A percentile compares a stretch with the other conserved stretches of the same genome.
phyloP scores from a whole-genome alignment of 1,140 invertebrate genomes.

The Cyclina sinensis region DNA sequence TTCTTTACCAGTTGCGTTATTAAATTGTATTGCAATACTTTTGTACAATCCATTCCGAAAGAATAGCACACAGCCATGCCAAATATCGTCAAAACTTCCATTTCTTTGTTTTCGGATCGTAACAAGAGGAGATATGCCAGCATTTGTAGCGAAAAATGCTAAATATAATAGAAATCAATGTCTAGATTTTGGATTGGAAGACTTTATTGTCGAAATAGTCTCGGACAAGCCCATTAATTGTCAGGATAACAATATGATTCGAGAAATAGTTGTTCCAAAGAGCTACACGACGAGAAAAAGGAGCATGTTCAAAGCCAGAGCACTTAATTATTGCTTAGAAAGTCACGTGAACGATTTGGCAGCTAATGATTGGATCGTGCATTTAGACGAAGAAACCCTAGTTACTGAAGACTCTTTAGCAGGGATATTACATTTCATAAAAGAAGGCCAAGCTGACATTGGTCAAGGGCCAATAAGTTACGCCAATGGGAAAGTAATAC shows the following conservation, averaged over 20 bases:
- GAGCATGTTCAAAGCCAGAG: constrained; percentile 97
- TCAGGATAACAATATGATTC: constrained; percentile 89
- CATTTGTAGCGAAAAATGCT: constrained; percentile 95
- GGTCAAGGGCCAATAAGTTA: constrained; percentile 94
- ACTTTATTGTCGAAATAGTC: constrained; percentile 98
- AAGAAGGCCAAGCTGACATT: constrained; percentile 95
- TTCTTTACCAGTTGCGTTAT: constrained; percentile 57
- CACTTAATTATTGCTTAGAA: constrained; percentile 98
- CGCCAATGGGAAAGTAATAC: constrained; percentile 96
- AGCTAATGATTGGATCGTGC: constrained; percentile 98
- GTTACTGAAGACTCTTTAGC: constrained; percentile 94
- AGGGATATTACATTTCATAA: constrained; percentile 97
- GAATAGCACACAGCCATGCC: constrained; percentile 94
- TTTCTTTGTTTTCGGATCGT: constrained; percentile 98
- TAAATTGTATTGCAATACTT: constrained; percentile 88
- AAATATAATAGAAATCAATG: constrained; percentile 95
- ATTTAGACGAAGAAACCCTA: constrained; percentile 98
- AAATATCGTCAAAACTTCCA: constrained; percentile 92
- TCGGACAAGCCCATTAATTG: constrained; percentile 95
- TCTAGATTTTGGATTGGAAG: constrained; percentile 95
- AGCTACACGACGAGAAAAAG: constrained; percentile 95
- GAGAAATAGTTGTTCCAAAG: constrained; percentile 95
- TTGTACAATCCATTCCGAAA: constrained; percentile 97
- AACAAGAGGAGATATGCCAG: constrained; percentile 97
- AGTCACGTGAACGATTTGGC: constrained; percentile 93